A percentile compares a stretch with the other conserved stretches of the same genome.
Evolutionary conservation across 2,113 vertebrate species (phyloP).

Genomic region (human (Homo sapiens)): GRCh38 chr3:165207501-165208000

Average conservation of each 20-base stretch:
- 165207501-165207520: conserved; percentile 1
- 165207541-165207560: not conserved
- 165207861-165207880: not conserved
- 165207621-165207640: conserved; percentile 1
- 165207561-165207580: conserved; percentile 29
- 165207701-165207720: not conserved
- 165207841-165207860: not conserved
- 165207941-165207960: not conserved
- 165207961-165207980: not conserved
- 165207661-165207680: not conserved
- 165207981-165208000: not conserved
- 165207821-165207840: not conserved
- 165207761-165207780: not conserved
- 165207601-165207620: not conserved
- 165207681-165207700: not conserved
- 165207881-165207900: not conserved
- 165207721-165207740: not conserved
- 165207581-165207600: conserved; percentile 4
- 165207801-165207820: not conserved
- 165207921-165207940: conserved; percentile 1
- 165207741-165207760: not conserved
- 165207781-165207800: not conserved
- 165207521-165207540: not conserved
- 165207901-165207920: not conserved
- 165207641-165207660: not conserved